These are phyloP conservation scores for Cheirogaleus major DNA, from an alignment of 2,797 vertebrate species.

Conservation along the genomic window DNA sequence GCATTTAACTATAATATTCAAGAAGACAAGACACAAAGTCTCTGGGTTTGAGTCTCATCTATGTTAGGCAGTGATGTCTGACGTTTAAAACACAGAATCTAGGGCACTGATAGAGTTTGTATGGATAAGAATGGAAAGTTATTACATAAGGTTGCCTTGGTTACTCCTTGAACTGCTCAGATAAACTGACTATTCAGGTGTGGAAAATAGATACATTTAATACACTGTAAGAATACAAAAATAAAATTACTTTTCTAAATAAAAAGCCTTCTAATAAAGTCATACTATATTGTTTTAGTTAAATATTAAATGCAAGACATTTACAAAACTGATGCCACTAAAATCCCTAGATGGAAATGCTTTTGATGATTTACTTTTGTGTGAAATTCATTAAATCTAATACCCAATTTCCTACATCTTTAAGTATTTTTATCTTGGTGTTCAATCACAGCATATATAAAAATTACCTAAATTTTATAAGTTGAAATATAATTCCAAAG, in stretches of 20 bases:
- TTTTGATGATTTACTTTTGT: constrained; percentile 3
- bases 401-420: not conserved
- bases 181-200: not conserved
- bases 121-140: not conserved
- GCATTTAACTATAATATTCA: not conserved
- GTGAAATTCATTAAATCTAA: constrained; percentile 33
- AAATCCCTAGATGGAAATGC: not conserved
- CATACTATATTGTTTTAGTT: not conserved
- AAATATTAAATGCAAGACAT: constrained; percentile 9
- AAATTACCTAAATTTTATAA: constrained; percentile 3
- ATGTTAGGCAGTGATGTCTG: not conserved
- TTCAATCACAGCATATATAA: not conserved
- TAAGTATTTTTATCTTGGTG: not conserved
- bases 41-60: not conserved
- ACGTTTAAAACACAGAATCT: not conserved
- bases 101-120: not conserved
- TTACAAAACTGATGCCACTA: not conserved
- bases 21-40: constrained; percentile 24
- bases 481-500: not conserved
- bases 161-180: constrained; percentile 34
- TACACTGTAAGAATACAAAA: not conserved
- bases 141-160: constrained; percentile 38
- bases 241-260: not conserved
- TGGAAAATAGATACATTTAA: not conserved
- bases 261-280: not conserved